Evolutionary conservation across 1,140 invertebrate species (phyloP), one percentile per base, ranked within the genome.

Genomic region (Zaprionus ornatus): DNA sequence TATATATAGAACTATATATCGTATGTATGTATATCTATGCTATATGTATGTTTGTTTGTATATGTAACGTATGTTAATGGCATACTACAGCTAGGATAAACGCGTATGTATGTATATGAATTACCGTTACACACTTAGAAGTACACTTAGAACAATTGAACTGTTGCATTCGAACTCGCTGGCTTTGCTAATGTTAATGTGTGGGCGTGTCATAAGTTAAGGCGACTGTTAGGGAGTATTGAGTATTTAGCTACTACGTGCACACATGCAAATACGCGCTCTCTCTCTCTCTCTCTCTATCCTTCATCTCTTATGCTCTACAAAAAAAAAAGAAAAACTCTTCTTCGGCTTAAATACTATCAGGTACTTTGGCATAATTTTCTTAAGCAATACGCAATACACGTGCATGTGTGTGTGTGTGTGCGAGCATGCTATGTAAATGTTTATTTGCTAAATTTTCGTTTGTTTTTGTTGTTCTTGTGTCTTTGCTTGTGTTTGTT

Each of bases 361-460:
- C 88, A 91, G 88, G 88, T 91, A 91, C 88, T 91, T 91, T 91
- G 88, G 88, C 88, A 90, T 90, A 72, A 64, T 77, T 90, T 73
- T 72, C 70, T 73, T 77, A 77, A 78, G 72, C 72, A 70, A 63
- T 56, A 45, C 23, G 37, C 52, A 54, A 54, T 6, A 27, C 37
- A 17, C 57, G 29, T 29, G 62, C 65, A 69, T 37, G 45, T 23
- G 37, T 32, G 55, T 9, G 17, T 19, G 55, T 57, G 17, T 35
- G 15, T 60, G 57, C 17, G 48, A 48, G 59, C 61, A 63, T 17
- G 32, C 35, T 64, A 17, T 55, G 17, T 55, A 32, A 60, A 67
- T 21, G 12, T 23, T 29, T 37, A 23, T 64, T 63, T 63, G 48
- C 19, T 32, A 50, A 19, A 15, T 50, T 19, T 19, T 45, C 6